phyloP scores from a whole-genome alignment of 2,113 vertebrate species.

The Hylia prasina region DNA sequence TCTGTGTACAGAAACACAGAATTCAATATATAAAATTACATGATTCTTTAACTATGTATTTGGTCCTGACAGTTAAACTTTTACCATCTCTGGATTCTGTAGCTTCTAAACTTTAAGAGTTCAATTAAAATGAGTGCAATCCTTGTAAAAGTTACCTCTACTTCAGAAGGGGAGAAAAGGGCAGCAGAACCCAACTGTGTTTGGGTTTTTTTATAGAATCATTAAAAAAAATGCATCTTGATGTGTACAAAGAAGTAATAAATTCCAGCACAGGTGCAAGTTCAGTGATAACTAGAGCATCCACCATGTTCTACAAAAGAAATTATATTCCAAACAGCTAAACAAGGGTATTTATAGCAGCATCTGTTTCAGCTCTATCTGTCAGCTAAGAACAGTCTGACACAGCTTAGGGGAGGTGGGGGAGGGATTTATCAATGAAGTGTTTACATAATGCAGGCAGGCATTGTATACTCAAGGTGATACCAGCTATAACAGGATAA shows the following conservation, averaged over 20 bases:
- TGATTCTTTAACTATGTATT: neutral
- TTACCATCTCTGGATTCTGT: neutral
- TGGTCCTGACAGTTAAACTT: neutral
- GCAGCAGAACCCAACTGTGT: neutral
- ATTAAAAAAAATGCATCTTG: neutral
- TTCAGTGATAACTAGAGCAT: neutral
- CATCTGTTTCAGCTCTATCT: conserved; percentile 64
- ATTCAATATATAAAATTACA: neutral
- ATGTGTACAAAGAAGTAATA: neutral
- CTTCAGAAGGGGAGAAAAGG: neutral
- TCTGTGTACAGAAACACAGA: neutral
- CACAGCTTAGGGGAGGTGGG: conserved; percentile 28
- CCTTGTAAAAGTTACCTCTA: neutral
- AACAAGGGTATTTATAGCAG: conserved; percentile 64
- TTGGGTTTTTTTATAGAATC: neutral
- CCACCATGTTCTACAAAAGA: conserved; percentile 47
- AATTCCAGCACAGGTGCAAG: conserved; percentile 23
- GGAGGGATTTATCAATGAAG: conserved; percentile 59
- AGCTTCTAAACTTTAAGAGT: neutral
- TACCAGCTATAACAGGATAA: conserved; percentile 47
- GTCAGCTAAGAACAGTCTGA: conserved; percentile 42
- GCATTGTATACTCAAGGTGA: conserved; percentile 56
- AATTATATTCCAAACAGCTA: conserved; percentile 19
- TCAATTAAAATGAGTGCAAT: neutral
- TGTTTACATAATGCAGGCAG: conserved; percentile 62